Percentiles rank a stretch among this genome's conserved stretches.
Conservation (phyloP, 30 jellyfish, hydroid and myxozoan species). For the Cassiopea xamachana region DNA sequence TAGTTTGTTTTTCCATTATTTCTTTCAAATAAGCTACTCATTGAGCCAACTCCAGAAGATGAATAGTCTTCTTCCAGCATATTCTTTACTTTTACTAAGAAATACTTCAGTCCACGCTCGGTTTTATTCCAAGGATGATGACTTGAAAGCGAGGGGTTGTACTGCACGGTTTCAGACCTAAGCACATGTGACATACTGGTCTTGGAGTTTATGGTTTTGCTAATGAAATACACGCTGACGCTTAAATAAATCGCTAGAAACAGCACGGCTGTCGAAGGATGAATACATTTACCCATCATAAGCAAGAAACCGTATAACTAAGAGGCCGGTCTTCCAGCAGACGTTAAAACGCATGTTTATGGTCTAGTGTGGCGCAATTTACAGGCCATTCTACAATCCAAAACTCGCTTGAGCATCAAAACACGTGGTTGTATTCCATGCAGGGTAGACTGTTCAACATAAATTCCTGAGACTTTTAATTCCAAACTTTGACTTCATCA, state of each 20-base stretch:
- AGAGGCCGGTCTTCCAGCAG: constrained; percentile 20
- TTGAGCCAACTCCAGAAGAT: neutral
- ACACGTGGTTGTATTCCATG: neutral
- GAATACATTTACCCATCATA: constrained; percentile 23
- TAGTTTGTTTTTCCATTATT: neutral
- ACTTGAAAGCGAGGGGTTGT: neutral
- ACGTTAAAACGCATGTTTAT: neutral
- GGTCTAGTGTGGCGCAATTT: neutral
- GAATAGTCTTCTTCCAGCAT: neutral
- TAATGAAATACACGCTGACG: constrained; percentile 17
- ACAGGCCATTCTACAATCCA: neutral
- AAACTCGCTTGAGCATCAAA: neutral
- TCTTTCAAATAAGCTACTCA: neutral
- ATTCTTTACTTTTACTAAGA: neutral
- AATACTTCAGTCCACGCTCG: neutral
- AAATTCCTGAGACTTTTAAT: no score
- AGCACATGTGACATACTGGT: neutral
- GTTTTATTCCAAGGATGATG: neutral
- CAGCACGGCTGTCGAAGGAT: constrained; percentile 21
- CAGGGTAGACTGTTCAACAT: no score
- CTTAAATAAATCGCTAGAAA: constrained; percentile 18
- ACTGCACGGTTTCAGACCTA: neutral
- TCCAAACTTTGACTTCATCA: no score
- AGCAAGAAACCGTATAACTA: neutral
- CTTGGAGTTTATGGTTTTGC: neutral